Conservation (phyloP, 1,140 invertebrate species). For the Zaprionus taronus region DNA sequence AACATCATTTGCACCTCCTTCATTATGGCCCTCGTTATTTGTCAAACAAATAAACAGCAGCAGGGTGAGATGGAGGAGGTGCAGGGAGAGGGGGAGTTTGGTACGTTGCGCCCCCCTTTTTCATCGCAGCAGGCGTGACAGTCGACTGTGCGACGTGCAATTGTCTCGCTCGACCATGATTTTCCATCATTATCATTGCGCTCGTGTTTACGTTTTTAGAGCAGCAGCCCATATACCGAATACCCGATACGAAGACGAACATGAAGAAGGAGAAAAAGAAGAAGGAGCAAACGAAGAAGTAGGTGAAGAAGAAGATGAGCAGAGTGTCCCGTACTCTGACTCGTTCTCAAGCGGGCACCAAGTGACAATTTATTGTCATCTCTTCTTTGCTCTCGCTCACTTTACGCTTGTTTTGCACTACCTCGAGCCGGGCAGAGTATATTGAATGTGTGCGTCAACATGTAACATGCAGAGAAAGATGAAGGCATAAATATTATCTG, state of each 20-base stretch:
- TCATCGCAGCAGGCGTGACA: slow-evolving; percentile 23
- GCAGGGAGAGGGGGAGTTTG: background rate
- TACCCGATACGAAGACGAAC: slow-evolving; percentile 22
- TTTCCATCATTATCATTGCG: slow-evolving; percentile 80
- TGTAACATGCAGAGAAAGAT: background rate
- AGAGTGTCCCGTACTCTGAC: slow-evolving; percentile 2
- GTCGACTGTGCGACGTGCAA: slow-evolving; percentile 67
- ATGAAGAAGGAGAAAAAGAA: background rate
- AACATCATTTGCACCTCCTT: slow-evolving; percentile 82
- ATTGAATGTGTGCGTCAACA: background rate
- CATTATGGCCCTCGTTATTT: slow-evolving; percentile 81
- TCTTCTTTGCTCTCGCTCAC: slow-evolving; percentile 58
- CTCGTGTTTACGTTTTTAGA: slow-evolving; percentile 75
- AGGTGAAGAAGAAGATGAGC: background rate
- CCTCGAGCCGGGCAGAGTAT: background rate
- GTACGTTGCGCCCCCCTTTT: background rate
- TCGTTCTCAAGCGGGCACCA: slow-evolving; percentile 27
- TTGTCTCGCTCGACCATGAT: slow-evolving; percentile 75
- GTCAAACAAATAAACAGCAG: slow-evolving; percentile 77
- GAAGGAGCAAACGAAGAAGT: background rate
- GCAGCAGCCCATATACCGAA: slow-evolving; percentile 26
- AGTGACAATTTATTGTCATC: slow-evolving; percentile 81
- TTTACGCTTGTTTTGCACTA: slow-evolving; percentile 60
- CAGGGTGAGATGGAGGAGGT: background rate
- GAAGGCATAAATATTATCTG: background rate